Percentiles rank a stretch among this genome's conserved stretches.
Evolutionary conservation across 2,113 vertebrate species (phyloP).

Genomic region (Buteo buteo): DNA sequence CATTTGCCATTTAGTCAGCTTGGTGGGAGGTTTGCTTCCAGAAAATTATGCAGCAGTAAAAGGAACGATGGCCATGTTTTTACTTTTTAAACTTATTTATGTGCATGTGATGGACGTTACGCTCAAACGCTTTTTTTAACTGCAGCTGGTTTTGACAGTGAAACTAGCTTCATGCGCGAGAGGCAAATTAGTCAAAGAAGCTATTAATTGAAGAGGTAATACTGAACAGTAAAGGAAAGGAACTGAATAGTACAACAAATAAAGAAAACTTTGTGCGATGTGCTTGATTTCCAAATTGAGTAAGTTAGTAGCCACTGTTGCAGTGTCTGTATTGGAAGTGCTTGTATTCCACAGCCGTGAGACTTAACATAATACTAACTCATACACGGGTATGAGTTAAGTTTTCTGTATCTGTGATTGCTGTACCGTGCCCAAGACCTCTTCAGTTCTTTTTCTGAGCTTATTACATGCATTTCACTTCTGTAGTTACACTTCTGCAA

Average conservation of each 20-base stretch:
- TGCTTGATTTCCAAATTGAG: not conserved
- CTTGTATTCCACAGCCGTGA: not conserved
- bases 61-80: not conserved
- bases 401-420: not conserved
- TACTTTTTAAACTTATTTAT: not conserved
- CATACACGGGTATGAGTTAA: rapidly evolving
- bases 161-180: not conserved
- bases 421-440: not conserved
- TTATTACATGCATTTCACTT: not conserved
- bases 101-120: not conserved
- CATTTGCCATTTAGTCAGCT: not conserved
- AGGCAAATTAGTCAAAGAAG: not conserved
- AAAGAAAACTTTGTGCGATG: not conserved
- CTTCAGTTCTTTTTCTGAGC: not conserved
- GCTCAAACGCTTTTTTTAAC: not conserved
- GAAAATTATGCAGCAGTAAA: not conserved
- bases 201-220: not conserved
- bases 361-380: not conserved
- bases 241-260: not conserved
- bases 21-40: not conserved
- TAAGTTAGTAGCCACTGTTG: not conserved
- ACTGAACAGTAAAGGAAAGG: not conserved
- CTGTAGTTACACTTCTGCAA: not conserved
- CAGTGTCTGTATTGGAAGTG: not conserved
- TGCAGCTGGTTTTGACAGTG: not conserved